Percentiles rank a stretch among this genome's conserved stretches.
These are phyloP conservation scores for Cynopterus sphinx DNA, from an alignment of 2,797 vertebrate species.

Conservation along the genomic window DNA sequence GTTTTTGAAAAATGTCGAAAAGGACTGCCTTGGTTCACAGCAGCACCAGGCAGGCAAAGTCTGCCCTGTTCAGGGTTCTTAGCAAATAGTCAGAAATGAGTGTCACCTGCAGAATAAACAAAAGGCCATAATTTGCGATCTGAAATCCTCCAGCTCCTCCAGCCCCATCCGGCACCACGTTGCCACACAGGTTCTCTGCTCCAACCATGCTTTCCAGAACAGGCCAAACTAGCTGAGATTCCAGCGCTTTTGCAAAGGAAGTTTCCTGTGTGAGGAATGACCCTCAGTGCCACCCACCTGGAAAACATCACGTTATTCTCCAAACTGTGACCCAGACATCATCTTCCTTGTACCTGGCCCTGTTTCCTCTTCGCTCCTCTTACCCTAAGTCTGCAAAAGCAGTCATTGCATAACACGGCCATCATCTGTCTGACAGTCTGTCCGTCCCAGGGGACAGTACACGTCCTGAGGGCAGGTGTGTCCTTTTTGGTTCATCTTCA, in stretches of 20 bases:
- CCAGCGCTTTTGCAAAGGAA: neutral
- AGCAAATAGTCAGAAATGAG: neutral
- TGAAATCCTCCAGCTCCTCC: neutral
- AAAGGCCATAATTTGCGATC: fast-evolving
- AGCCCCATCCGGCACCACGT: neutral
- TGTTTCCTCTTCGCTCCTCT: neutral
- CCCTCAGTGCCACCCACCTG: neutral
- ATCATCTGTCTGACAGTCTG: neutral
- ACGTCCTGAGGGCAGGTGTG: neutral
- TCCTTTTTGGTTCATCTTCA: neutral
- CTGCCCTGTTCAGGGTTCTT: neutral
- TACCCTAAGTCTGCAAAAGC: neutral
- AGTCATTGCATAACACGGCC: neutral
- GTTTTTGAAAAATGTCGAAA: neutral
- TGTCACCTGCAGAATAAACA: neutral
- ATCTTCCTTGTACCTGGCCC: neutral
- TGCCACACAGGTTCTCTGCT: no score
- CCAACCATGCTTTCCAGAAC: neutral
- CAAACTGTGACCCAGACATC: neutral
- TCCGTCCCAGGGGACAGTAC: neutral
- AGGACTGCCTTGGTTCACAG: no score
- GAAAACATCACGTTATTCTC: neutral
- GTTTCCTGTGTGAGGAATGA: neutral
- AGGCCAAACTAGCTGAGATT: neutral
- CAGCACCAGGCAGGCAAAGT: neutral